A percentile compares a stretch with the other conserved stretches of the same genome.
Evolutionary conservation across 2,888 invertebrate species (phyloP).

Genomic region (Hirtodrosophila trivittata): DNA sequence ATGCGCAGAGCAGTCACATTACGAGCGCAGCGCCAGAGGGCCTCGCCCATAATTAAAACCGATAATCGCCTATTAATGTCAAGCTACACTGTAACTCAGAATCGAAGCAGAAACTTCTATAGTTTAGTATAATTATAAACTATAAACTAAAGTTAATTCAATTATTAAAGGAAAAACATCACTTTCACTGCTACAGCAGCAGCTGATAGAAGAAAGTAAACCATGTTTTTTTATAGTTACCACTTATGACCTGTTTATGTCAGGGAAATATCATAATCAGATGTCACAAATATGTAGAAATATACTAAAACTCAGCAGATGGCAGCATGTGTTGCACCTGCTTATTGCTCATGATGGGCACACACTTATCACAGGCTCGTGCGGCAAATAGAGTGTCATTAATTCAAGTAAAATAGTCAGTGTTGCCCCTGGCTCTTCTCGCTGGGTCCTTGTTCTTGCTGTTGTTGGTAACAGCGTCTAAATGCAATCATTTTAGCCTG

Average conservation of each 20-base stretch:
- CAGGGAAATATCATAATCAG: constrained; percentile 19
- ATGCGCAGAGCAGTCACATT: constrained; percentile 6
- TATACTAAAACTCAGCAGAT: constrained; percentile 16
- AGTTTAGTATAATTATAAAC: constrained; percentile 4
- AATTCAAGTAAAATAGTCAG: constrained; percentile 76
- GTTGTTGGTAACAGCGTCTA: constrained; percentile 33
- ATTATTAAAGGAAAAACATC: too few species aligned
- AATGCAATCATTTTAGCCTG: constrained; percentile 73
- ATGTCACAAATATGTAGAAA: constrained; percentile 6
- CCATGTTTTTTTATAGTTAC: too few species aligned
- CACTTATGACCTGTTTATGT: too few species aligned
- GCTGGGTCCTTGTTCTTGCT: constrained; percentile 9
- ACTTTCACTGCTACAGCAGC: too few species aligned
- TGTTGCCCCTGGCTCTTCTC: constrained; percentile 25
- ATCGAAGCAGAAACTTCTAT: not conserved
- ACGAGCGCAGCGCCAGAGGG: not conserved
- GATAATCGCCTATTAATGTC: constrained; percentile 48
- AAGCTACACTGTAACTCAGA: not conserved
- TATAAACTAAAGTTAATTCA: too few species aligned
- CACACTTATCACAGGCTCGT: constrained; percentile 68
- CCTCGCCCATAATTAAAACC: constrained; percentile 54
- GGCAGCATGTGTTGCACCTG: constrained; percentile 22
- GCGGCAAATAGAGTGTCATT: constrained; percentile 71
- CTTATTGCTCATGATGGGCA: constrained; percentile 51
- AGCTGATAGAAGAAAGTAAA: too few species aligned